Conservation (phyloP, 1,140 invertebrate genomes). For the Drosophila funebris region DNA sequence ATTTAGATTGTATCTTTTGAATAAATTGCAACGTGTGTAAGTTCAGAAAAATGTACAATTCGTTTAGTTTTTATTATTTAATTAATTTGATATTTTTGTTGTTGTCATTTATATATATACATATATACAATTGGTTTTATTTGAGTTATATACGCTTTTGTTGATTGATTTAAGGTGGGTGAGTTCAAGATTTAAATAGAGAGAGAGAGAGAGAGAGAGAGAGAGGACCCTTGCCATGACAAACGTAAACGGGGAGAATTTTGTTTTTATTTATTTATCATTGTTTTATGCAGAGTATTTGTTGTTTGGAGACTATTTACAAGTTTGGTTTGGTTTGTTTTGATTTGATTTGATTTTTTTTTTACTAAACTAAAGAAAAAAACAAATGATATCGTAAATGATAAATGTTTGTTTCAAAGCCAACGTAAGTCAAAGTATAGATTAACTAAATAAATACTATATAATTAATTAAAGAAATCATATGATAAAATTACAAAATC, state of each 20-base stretch:
- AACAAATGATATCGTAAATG: conserved; percentile 12
- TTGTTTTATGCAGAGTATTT: conserved; percentile 73
- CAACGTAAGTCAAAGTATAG: conserved; percentile 17
- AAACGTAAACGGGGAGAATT: conserved; percentile 74
- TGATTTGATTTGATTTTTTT: conserved; percentile 44
- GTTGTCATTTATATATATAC: conserved; percentile 65
- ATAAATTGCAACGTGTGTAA: conserved; percentile 54
- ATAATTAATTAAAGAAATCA: conserved; percentile 35
- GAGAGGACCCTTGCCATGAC: conserved; percentile 81
- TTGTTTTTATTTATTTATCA: conserved; percentile 46
- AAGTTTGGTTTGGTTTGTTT: conserved; percentile 71
- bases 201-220: conserved; percentile 59
- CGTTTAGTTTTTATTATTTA: conserved; percentile 26
- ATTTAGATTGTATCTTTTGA: conserved; percentile 53
- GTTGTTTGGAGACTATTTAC: conserved; percentile 79
- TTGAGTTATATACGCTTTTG: conserved; percentile 56
- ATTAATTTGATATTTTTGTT: conserved; percentile 38
- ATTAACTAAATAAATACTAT: conserved; percentile 33
- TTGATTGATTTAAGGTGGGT: conserved; percentile 58
- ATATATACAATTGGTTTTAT: conserved; percentile 23
- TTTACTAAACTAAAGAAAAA: conserved; percentile 25
- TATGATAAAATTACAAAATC: conserved; percentile 25
- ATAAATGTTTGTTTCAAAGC: conserved; percentile 28
- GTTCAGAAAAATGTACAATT: conserved; percentile 67
- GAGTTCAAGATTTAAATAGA: conserved; percentile 54